Base-by-base conservation (phyloP, 2,113 vertebrate species). In the Labeo rohita region DNA sequence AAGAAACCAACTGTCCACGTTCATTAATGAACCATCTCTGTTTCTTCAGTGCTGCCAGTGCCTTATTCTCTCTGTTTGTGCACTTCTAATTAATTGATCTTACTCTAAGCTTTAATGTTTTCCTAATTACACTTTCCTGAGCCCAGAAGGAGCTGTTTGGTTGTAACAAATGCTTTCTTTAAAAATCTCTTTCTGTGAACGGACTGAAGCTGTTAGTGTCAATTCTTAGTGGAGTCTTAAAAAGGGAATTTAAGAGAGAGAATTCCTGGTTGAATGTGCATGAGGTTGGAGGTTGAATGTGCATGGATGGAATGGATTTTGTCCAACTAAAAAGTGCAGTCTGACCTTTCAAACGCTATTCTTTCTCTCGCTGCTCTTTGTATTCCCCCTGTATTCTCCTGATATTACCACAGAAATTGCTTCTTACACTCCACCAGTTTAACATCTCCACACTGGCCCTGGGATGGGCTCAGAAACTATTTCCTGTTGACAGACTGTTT, bases 381-480 rank as follows among this genome's bases (percentile, higher is more conserved):
- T 66, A 81, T 23, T 59, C 52, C 12, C 84, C 16, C 18, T 39
- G 3, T 45, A 47, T 86, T 59, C 47, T 80, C 65, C 0, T 21
- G 36, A 75, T 54, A 47, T 80, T 75, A 75, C 39, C 65, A 54
- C 49, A 39, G 79, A 85, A 85, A 83, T 85, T 50, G 87, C 70
- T 59, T 81, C 77, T 68, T 61, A 76, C 59, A 85, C 47, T 87
- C 18, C 65, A 72, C 50, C 78, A 66, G 79, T 81, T 76, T 76
- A 61, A 82, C 47, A 21, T 66, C 72, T 76, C 13, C 83, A 74
- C 23, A 45, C 45, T n/a, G 21, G 16, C 56, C 23, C 15, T 50
- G 65, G 56, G 45, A 87, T 84, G 36, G 52, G 56, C 70, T 75
- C 21, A 16, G 21, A 34, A 63, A 68, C 45, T 47, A 10, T 76